Evolutionary conservation across 2,797 vertebrate species (phyloP).

Genomic region (Microchirus variegatus): DNA sequence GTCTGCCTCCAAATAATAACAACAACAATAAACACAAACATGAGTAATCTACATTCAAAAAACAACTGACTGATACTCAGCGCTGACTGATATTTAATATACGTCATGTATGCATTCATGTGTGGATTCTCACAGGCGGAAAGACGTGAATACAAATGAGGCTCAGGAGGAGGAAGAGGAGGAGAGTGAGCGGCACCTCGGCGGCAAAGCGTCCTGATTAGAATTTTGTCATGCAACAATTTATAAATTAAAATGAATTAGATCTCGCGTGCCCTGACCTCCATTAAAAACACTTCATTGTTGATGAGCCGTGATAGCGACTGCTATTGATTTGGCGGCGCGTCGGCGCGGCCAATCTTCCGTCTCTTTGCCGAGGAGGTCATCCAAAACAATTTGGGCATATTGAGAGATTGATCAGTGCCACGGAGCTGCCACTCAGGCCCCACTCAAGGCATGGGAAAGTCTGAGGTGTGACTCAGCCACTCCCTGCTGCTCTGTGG

Average conservation of each 20-base stretch:
- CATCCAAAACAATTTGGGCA: slow-evolving; percentile 74
- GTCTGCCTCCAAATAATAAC: slow-evolving; percentile 1
- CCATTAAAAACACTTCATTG: slow-evolving; percentile 79
- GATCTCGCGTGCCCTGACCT: slow-evolving; percentile 76
- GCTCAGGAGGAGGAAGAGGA: slow-evolving; percentile 21
- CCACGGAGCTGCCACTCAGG: slow-evolving; percentile 59
- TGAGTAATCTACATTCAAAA: slow-evolving; percentile 27
- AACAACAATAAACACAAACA: slow-evolving; percentile 6
- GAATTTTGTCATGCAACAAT: slow-evolving; percentile 73
- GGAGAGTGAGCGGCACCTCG: slow-evolving; percentile 21
- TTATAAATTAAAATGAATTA: slow-evolving; percentile 79
- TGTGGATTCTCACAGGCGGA: slow-evolving; percentile 44
- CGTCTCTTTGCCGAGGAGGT: slow-evolving; percentile 57
- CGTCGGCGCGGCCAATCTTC: slow-evolving; percentile 60
- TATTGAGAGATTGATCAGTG: slow-evolving; percentile 77
- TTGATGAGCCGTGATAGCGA: slow-evolving; percentile 77
- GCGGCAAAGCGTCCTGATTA: slow-evolving; percentile 69
- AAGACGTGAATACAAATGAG: slow-evolving; percentile 63
- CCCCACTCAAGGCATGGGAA: slow-evolving; percentile 52
- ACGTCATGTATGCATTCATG: slow-evolving; percentile 67
- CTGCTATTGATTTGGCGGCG: slow-evolving; percentile 76
- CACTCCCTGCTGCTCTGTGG: slow-evolving; percentile 44
- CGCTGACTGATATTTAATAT: slow-evolving; percentile 63
- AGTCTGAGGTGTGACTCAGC: slow-evolving; percentile 64
- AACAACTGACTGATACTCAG: slow-evolving; percentile 22